phyloP scores from a whole-genome alignment of 2,797 vertebrate genomes.

The Rhincodon typus region DNA sequence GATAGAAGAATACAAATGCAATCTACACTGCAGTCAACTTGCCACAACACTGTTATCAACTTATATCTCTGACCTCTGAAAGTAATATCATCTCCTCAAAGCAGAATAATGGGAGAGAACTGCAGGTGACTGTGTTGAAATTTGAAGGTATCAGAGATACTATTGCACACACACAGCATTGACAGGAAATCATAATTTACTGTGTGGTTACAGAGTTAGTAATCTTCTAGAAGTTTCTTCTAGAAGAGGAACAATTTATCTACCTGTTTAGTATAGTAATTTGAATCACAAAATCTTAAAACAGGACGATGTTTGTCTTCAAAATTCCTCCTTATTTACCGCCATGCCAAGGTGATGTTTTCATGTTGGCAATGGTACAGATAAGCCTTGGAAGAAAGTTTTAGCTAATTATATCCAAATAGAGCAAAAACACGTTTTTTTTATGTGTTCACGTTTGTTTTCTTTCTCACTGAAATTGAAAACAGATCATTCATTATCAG shows the following conservation, averaged over 20 bases:
- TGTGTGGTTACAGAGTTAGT: neutral
- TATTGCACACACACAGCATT: neutral
- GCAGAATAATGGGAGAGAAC: neutral
- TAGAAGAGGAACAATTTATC: neutral
- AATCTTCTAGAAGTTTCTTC: neutral
- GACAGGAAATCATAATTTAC: neutral
- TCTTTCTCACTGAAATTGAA: neutral
- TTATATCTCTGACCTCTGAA: slow-evolving; percentile 20
- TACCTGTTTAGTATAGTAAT: neutral
- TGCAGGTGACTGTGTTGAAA: slow-evolving; percentile 20
- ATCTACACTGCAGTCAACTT: slow-evolving; percentile 23
- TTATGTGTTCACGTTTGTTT: neutral
- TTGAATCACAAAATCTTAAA: neutral
- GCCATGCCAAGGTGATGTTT: neutral
- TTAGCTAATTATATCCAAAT: neutral
- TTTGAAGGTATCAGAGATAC: neutral
- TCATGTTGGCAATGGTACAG: neutral
- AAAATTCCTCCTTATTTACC: neutral
- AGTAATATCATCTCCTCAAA: neutral
- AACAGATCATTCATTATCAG: neutral
- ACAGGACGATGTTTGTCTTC: neutral
- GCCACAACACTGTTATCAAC: slow-evolving; percentile 21
- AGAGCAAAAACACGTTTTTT: neutral
- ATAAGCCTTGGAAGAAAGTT: neutral
- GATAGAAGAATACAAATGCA: neutral